A percentile compares a stretch with the other conserved stretches of the same genome.
These are phyloP conservation scores for Drosophila nr. perissopoda DNA, from an alignment of 2,888 invertebrate species.

Conservation along the genomic window DNA sequence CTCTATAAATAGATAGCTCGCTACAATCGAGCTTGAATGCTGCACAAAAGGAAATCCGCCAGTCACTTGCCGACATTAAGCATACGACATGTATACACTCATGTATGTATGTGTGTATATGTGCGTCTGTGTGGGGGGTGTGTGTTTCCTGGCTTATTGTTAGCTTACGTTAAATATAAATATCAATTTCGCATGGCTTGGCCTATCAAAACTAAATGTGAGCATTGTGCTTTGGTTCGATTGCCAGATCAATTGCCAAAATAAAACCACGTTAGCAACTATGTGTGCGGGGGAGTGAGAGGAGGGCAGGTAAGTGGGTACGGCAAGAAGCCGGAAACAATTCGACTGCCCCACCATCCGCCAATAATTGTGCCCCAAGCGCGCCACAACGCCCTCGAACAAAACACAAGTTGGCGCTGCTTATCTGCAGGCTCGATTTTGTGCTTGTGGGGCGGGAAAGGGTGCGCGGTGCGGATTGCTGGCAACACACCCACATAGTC, in stretches of 20 bases:
- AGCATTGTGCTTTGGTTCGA: slow-evolving; percentile 59
- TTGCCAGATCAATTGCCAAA: slow-evolving; percentile 78
- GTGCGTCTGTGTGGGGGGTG: slow-evolving; percentile 1
- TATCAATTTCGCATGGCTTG: slow-evolving; percentile 70
- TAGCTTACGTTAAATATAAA: slow-evolving; percentile 77
- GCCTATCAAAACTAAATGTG: slow-evolving; percentile 70
- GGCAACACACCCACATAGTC: neutral
- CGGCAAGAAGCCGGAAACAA: slow-evolving; percentile 14
- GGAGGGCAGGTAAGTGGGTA: slow-evolving; percentile 8
- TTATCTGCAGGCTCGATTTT: slow-evolving; percentile 71
- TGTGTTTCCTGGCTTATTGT: slow-evolving; percentile 63
- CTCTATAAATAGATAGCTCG: slow-evolving; percentile 28
- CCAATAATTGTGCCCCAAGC: slow-evolving; percentile 59
- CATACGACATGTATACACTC: slow-evolving; percentile 58
- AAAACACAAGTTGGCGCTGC: slow-evolving; percentile 76
- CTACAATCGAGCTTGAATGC: slow-evolving; percentile 39
- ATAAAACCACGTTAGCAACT: slow-evolving; percentile 65
- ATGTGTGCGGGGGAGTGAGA: slow-evolving; percentile 34
- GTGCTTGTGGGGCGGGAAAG: slow-evolving; percentile 8
- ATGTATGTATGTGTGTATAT: slow-evolving; percentile 1
- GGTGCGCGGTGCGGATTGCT: neutral
- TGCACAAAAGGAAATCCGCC: slow-evolving; percentile 70
- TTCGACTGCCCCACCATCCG: slow-evolving; percentile 4
- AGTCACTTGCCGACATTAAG: slow-evolving; percentile 70
- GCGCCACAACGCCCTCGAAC: slow-evolving; percentile 76